Conservation (phyloP, 2,797 vertebrate genomes). For the Spatula clypeata region DNA sequence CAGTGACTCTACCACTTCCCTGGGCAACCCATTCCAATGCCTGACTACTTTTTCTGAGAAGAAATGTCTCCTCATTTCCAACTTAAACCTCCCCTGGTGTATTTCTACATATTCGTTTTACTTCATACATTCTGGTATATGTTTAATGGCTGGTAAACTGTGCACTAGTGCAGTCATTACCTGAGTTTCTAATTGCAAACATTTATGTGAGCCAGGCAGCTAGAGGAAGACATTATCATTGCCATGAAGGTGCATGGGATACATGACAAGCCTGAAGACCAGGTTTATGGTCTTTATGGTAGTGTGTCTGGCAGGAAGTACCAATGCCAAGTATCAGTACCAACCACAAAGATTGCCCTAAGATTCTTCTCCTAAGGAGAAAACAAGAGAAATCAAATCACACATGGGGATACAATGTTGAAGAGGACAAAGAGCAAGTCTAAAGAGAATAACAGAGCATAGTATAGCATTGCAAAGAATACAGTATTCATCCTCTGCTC, state of each 20-base stretch:
- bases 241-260: background rate
- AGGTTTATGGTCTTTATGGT: background rate
- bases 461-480: constrained; percentile 33
- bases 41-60: no score
- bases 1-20: no score
- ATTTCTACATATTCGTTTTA: background rate
- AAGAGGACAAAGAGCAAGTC: constrained; percentile 22
- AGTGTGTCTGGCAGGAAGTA: rapidly evolving
- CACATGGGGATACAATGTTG: background rate
- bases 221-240: background rate
- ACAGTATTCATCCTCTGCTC: constrained; percentile 40
- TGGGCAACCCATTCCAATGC: no score
- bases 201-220: background rate
- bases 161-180: background rate
- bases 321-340: background rate
- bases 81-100: no score
- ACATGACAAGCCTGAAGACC: background rate
- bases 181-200: background rate
- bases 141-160: background rate
- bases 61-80: no score
- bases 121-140: background rate
- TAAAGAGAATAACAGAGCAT: background rate
- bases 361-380: background rate
- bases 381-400: constrained; percentile 5
- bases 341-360: background rate